phyloP scores from a whole-genome alignment of 2,888 invertebrate genomes.

The Nasonia oneida region DNA sequence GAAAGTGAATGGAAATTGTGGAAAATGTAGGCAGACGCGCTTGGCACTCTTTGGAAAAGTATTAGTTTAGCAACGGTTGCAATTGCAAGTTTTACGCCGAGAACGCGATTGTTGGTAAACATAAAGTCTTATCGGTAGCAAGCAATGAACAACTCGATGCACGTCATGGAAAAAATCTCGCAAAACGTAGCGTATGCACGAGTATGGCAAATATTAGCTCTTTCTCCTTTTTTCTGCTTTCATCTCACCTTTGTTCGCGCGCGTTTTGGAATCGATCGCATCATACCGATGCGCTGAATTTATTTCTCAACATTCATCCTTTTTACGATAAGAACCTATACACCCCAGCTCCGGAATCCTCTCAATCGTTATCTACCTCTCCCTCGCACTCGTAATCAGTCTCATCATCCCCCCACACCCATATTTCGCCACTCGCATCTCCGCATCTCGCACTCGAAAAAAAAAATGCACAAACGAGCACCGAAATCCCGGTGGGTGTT shows the following conservation, averaged over 20 bases:
- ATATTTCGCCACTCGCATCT: conserved; percentile 35
- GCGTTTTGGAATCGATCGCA: too few relatives aligned
- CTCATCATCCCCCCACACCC: neutral
- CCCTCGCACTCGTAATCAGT: conserved; percentile 42
- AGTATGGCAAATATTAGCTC: neutral
- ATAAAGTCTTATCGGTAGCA: neutral
- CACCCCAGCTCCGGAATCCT: neutral
- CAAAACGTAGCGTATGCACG: neutral
- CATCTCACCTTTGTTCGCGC: too few relatives aligned
- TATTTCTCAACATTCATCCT: neutral
- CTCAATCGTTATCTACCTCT: conserved; percentile 24
- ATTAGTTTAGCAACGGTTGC: neutral
- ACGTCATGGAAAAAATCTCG: neutral
- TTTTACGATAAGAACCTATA: neutral
- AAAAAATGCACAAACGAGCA: conserved; percentile 29
- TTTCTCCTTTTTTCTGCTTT: too few relatives aligned
- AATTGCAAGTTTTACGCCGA: neutral
- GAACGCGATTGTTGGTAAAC: neutral
- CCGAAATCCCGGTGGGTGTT: conserved; percentile 66
- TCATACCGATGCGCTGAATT: neutral
- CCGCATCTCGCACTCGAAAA: conserved; percentile 46
- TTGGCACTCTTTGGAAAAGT: neutral
- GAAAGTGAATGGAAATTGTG: neutral
- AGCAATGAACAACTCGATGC: neutral
- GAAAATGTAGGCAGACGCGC: neutral